Evolutionary conservation across 2,113 vertebrate species (phyloP), one percentile per base, ranked within the genome.

Genomic region (Sapayoa aenigma): DNA sequence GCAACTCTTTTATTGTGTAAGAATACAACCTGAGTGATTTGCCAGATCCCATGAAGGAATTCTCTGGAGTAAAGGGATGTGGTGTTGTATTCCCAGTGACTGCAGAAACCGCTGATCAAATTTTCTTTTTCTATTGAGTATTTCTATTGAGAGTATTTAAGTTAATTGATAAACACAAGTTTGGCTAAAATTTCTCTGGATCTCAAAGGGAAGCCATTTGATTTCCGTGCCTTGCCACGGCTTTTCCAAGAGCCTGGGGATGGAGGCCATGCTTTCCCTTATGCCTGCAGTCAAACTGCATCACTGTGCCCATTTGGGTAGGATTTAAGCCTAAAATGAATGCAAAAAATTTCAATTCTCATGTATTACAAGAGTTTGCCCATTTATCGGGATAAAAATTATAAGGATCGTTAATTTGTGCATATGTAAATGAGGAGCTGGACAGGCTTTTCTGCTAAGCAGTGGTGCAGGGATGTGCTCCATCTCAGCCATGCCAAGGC

Each of bases 351-450:
- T 41, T 19, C 49, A 91, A 77, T 81, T 75, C 60, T 93, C 52
- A 11, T 82, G 76, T 87, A 81, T 44, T 86, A 86, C 85, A 81
- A 87, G 76, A 84, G 85, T 79, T 65, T 19, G 56, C 47, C 80
- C 80, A 42, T 96, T 86, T 90, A 65, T 95, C 4, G 2, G 65
- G 60, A 89, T 76, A 86, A 81, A 86, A 96, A 92, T 75, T 10
- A 49, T 52, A 81, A 93, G 77, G 76, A 49, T 91, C 85, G 89
- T 94, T 94, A 93, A 92, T 96, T 83, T 75, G 88, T 83, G 84
- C 37, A 1, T 65, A 52, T 80, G 85, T 52, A 92, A 92, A 94
- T 88, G 0, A 90, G 73, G 85, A 83, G 11, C 25, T 59, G 83
- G 77, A 89, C 83, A 81, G 92, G 62, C 46, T 84, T 73, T 90